Conservation (phyloP, 2,888 invertebrate genomes). For the Volucella inanis region DNA sequence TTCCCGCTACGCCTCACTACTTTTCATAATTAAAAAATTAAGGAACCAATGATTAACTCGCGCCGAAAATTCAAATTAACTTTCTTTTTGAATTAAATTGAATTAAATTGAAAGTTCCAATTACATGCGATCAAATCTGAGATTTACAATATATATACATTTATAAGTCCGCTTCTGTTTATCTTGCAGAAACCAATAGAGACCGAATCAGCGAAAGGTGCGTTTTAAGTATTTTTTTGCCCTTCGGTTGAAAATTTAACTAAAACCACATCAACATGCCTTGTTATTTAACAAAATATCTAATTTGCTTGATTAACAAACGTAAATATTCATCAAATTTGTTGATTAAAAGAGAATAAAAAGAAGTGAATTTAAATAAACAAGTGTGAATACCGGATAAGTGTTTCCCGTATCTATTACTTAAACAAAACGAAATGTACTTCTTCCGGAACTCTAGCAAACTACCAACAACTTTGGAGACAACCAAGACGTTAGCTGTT, state of each 20-base stretch:
- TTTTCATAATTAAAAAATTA: conserved; percentile 4
- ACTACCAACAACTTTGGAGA: conserved; percentile 13
- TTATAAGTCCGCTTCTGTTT: not conserved
- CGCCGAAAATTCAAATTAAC: conserved; percentile 8
- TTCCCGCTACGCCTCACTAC: not conserved
- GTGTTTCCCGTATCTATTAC: not conserved
- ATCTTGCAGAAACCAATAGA: not conserved
- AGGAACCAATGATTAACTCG: not conserved
- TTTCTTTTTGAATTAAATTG: conserved; percentile 24
- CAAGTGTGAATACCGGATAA: not conserved
- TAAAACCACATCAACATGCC: too few species aligned
- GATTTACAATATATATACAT: not conserved
- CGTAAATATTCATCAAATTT: too few species aligned
- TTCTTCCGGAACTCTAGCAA: too few species aligned
- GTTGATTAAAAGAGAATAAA: too few species aligned
- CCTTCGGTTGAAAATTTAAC: too few species aligned
- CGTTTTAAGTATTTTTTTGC: too few species aligned
- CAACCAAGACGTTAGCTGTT: conserved; percentile 9
- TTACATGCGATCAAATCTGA: not conserved
- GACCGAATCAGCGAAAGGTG: not conserved
- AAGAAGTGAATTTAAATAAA: not conserved
- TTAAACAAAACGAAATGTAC: not conserved
- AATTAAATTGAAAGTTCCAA: conserved; percentile 14
- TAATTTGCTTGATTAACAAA: too few species aligned
- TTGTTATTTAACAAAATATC: too few species aligned